Evolutionary conservation across 2,113 vertebrate genomes (phyloP).

Genomic region (Edolisoma coerulescens): DNA sequence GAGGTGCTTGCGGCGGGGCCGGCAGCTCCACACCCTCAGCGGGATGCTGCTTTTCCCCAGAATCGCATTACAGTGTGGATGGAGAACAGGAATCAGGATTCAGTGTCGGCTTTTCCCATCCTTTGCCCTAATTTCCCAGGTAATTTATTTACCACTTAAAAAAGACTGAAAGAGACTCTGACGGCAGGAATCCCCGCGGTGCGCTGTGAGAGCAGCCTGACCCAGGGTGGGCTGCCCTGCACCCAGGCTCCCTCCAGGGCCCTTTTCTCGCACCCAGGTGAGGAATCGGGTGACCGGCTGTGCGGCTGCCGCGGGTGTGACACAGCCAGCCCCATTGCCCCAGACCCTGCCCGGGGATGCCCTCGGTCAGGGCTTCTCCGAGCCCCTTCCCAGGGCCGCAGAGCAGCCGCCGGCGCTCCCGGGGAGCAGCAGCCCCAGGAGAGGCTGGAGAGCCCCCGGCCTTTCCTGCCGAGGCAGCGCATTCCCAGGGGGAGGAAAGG

Average conservation of each 20-base stretch:
- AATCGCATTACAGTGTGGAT: rapidly evolving
- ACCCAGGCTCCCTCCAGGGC: neutral
- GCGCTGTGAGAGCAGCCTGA: neutral
- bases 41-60: neutral
- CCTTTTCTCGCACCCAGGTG: neutral
- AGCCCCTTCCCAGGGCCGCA: neutral
- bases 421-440: neutral
- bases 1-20: rapidly evolving
- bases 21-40: neutral
- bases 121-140: neutral
- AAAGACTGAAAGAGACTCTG: neutral
- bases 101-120: neutral
- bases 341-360: neutral
- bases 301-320: neutral
- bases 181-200: neutral
- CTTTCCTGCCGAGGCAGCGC: constrained; percentile 41
- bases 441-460: neutral
- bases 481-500: constrained; percentile 21
- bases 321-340: neutral
- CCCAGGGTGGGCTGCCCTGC: neutral
- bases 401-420: neutral
- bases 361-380: neutral
- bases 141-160: neutral
- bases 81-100: neutral
- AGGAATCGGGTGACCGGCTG: neutral